A percentile compares a stretch with the other conserved stretches of the same genome.
phyloP scores from a whole-genome alignment of 2,888 invertebrate genomes.

The Ormyrus pomaceus region DNA sequence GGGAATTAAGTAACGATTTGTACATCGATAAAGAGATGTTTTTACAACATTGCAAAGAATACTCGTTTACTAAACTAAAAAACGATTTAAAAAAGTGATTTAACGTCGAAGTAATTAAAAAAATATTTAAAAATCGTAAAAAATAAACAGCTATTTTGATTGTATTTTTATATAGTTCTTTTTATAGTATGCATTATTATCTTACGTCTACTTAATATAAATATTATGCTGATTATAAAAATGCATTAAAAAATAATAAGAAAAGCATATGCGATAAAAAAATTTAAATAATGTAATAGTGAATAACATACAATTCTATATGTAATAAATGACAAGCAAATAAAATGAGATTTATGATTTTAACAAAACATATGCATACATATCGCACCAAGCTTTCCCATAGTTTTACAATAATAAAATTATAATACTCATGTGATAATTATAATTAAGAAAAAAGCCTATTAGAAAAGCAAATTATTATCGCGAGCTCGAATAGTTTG shows the following conservation, averaged over 20 bases:
- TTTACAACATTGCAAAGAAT: no score
- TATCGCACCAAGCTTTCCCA: conserved; percentile 59
- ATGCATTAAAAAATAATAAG: conserved; percentile 24
- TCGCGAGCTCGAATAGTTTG: not conserved
- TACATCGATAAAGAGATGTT: no score
- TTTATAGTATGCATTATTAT: conserved; percentile 1
- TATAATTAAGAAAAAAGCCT: not conserved
- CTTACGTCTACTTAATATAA: not conserved
- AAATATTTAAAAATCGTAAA: no score
- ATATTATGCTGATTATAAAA: conserved; percentile 13
- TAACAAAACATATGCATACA: conserved; percentile 1
- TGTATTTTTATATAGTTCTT: conserved; percentile 28
- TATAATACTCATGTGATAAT: conserved; percentile 7
- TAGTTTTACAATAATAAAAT: conserved; percentile 45
- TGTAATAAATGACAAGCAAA: conserved; percentile 33
- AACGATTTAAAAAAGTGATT: no score
- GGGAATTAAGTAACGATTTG: no score
- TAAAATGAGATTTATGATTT: not conserved
- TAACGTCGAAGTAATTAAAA: no score
- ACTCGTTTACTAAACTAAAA: no score
- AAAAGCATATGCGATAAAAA: conserved; percentile 24
- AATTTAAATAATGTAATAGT: conserved; percentile 14
- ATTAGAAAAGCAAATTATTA: conserved; percentile 7
- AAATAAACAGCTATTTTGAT: not conserved
- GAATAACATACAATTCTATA: not conserved